These are phyloP conservation scores for Melanargia galathea DNA, from an alignment of 2,888 invertebrate genomes.

Conservation along the genomic window DNA sequence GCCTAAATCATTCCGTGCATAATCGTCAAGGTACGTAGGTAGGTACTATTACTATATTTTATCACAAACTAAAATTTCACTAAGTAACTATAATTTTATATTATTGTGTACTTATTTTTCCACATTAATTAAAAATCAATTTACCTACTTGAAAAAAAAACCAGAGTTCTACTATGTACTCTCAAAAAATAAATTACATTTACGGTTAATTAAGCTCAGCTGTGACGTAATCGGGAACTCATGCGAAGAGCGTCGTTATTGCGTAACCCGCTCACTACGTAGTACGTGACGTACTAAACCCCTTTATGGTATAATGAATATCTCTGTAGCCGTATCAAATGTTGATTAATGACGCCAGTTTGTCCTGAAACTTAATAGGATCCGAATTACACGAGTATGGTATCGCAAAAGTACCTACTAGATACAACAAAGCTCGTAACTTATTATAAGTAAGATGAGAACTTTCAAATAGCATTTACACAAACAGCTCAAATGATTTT, in stretches of 20 bases:
- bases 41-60: too few species aligned
- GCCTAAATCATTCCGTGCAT: too few species aligned
- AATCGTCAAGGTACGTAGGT: too few species aligned
- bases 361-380: slow-evolving; percentile 6
- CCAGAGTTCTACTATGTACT: too few species aligned
- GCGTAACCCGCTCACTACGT: slow-evolving; percentile 48
- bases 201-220: slow-evolving; percentile 55
- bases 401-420: neutral
- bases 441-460: too few species aligned
- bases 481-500: neutral
- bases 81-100: too few species aligned
- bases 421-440: neutral
- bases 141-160: too few species aligned
- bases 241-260: slow-evolving; percentile 48
- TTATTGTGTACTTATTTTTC: too few species aligned
- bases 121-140: neutral
- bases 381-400: too few species aligned
- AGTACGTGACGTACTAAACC: slow-evolving; percentile 21
- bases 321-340: slow-evolving; percentile 19
- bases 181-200: slow-evolving; percentile 48
- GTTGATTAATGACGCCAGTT: slow-evolving; percentile 25
- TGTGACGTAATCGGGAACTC: slow-evolving; percentile 54
- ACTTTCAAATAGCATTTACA: neutral
- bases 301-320: slow-evolving; percentile 32
- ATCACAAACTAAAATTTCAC: too few species aligned